A percentile compares a stretch with the other conserved stretches of the same genome.
Conservation (phyloP, 2,888 invertebrate species). For the Eutolmus rufibarbis region DNA sequence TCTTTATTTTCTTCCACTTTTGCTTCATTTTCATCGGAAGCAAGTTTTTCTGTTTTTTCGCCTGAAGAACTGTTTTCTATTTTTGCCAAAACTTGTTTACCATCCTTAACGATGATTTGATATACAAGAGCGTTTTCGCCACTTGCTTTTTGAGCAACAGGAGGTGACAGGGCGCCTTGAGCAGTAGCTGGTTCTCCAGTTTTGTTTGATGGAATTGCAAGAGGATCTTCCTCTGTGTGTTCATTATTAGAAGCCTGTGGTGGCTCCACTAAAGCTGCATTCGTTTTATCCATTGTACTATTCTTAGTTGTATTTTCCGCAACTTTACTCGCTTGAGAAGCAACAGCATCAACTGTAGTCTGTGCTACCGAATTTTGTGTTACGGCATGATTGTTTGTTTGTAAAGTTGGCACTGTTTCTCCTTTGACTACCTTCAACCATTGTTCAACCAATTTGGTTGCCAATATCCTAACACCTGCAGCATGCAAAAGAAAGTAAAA, state of each 20-base stretch:
- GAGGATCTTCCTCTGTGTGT: constrained; percentile 45
- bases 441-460: constrained; percentile 83
- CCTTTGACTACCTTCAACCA: constrained; percentile 91
- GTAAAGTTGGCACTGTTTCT: constrained; percentile 64
- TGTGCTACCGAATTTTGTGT: constrained; percentile 6
- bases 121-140: constrained; percentile 60
- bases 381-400: background rate
- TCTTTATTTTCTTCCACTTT: constrained; percentile 42
- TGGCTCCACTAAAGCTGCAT: constrained; percentile 43
- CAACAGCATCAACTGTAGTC: constrained; percentile 20
- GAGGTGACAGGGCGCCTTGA: background rate
- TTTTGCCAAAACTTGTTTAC: constrained; percentile 70
- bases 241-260: constrained; percentile 48
- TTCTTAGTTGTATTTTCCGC: background rate
- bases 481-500: constrained; percentile 50
- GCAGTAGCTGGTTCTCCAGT: background rate
- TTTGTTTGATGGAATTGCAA: constrained; percentile 24
- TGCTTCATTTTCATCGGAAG: background rate
- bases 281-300: background rate
- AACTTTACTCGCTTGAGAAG: background rate
- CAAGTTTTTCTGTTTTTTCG: constrained; percentile 4
- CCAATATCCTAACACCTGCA: constrained; percentile 78
- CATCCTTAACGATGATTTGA: constrained; percentile 76
- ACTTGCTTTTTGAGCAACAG: background rate
- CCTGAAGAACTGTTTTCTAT: constrained; percentile 53